Evolutionary conservation across 2,888 invertebrate species (phyloP).

Genomic region (Lasioglossum villosulum): DNA sequence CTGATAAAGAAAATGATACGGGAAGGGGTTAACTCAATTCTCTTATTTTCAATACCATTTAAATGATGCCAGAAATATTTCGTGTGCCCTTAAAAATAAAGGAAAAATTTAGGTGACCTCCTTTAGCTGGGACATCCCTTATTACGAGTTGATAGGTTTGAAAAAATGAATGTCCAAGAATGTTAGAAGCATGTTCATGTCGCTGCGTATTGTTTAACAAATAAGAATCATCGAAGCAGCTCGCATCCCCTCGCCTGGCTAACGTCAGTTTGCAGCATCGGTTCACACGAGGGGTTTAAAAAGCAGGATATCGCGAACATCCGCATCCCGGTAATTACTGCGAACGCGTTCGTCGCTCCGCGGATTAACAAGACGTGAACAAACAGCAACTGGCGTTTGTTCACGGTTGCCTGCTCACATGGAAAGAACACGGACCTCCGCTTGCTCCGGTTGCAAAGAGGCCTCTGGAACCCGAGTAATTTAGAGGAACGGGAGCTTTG

Average conservation of each 20-base stretch:
- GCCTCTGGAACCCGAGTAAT: conserved; percentile 34
- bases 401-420: not conserved
- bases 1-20: too few relatives aligned
- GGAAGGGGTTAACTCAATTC: too few relatives aligned
- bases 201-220: too few relatives aligned
- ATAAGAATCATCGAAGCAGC: not conserved
- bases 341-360: not conserved
- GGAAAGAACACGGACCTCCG: conserved; percentile 24
- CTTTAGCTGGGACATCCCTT: too few relatives aligned
- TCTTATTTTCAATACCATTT: too few relatives aligned
- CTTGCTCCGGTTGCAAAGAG: conserved; percentile 20
- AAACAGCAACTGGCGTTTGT: not conserved
- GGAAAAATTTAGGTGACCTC: too few relatives aligned
- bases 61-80: too few relatives aligned
- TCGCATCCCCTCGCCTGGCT: not conserved
- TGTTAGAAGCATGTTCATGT: not conserved
- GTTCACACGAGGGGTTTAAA: not conserved
- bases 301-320: not conserved
- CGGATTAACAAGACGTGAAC: conserved; percentile 9
- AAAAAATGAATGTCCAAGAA: not conserved
- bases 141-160: not conserved
- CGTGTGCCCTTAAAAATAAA: too few relatives aligned
- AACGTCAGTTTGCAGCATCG: not conserved
- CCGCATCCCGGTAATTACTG: not conserved
- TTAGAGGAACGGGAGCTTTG: conserved; percentile 42